Base-by-base conservation (phyloP, 2,797 vertebrate genomes). In the Danio aesculapii region DNA sequence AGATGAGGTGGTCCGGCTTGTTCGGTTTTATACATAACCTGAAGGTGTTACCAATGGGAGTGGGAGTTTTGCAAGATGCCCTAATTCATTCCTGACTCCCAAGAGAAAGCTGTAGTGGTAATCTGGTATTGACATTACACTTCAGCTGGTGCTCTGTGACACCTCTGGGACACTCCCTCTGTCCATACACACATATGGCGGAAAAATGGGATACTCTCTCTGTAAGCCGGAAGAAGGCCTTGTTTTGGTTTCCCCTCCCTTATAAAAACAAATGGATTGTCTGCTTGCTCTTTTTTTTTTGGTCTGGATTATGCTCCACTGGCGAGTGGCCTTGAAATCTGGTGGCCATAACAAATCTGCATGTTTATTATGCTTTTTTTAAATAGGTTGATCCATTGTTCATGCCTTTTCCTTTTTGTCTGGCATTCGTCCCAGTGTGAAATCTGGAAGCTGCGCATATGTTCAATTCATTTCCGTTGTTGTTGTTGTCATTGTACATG, bases 91-190 rank as follows among this genome's bases (percentile, higher is more conserved):
- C 12, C 8, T 5, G 43, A 62, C 30, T 72, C 77, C 77, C 47
- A 12, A 6, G 19, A 53, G 77, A 63, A 62, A 39, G 6, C 58
- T 58, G 62, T 72, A 10, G 21, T 71, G 59, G 68, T 58, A 63
- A 70, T 77, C 89, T 91, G 88, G 81, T 75, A 88, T 88, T 91
- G 85, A 81, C 72, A 87, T 91, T 87, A 89, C 43, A 85, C 58
- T 74, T 62, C 84, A 88, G 84, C 82, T 87, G 66, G 85, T 84
- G 77, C 21, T 72, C 41, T 70, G 39, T 44, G 63, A 66, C 81
- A 80, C 82, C 63, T 41, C 79, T 68, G 87, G 86, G 89, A 86
- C 81, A 75, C 59, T 84, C 78, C 62, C 80, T 64, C 41, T 21
- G 44, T 88, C 72, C 87, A 80, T 61, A 49, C 17, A 74, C 59